Conservation (phyloP, 1,140 invertebrate genomes). For the Nasonia vitripennis region DNA sequence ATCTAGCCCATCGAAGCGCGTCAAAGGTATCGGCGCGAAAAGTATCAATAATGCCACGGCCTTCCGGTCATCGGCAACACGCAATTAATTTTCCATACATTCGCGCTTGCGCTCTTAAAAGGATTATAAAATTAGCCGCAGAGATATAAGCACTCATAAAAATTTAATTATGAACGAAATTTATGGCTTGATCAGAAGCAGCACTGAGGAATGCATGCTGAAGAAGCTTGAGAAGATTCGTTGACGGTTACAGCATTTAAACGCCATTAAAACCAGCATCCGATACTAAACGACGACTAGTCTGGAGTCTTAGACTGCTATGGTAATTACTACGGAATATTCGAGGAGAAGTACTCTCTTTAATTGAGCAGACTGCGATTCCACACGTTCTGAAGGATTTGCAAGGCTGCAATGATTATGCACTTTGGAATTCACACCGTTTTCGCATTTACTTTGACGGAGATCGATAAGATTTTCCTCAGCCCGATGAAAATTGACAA, state of each 20-base stretch:
- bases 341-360: conserved; percentile 4
- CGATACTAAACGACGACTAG: background rate
- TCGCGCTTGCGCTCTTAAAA: background rate
- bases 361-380: conserved; percentile 19
- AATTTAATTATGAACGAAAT: conserved; percentile 29
- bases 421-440: background rate
- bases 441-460: background rate
- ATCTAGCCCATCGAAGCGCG: too few relatives aligned
- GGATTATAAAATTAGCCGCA: background rate
- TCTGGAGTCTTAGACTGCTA: background rate
- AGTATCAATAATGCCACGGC: too few relatives aligned
- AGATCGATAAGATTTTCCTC: too few relatives aligned
- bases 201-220: too few relatives aligned
- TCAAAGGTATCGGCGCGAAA: too few relatives aligned
- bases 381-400: background rate
- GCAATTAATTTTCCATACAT: conserved; percentile 3
- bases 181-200: background rate
- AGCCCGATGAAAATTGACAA: too few relatives aligned
- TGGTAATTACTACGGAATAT: conserved; percentile 5
- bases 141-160: background rate
- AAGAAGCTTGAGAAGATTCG: background rate
- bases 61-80: background rate
- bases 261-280: conserved; percentile 15
- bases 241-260: background rate
- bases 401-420: background rate